Evolutionary conservation across 2,888 invertebrate genomes (phyloP), one percentile per base, ranked within the genome.

Genomic region (Pheosia tremula): DNA sequence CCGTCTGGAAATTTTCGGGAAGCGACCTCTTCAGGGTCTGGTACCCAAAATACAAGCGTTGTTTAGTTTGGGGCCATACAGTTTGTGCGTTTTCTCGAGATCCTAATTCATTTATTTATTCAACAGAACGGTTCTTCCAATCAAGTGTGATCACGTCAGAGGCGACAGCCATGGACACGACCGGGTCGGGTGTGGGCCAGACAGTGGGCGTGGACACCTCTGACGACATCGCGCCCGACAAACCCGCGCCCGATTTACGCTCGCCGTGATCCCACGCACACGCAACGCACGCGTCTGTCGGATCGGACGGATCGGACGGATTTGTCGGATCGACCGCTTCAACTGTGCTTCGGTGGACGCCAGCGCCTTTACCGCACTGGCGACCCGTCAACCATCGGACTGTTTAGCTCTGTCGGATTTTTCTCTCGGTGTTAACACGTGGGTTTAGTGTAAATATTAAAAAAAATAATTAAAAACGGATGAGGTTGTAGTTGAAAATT

Each of bases 51-150:
- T 24, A 24, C 24, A 24, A 24, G 24, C 24, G 24, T 24, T n/a
- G n/a, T n/a, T n/a, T 24, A 24, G 24, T 24, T 24, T 24, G 24
- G 24, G 24, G 24, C 24, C 24, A 24, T 24, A 24, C 24, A 24
- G 2, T 2, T 24, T 0, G 24, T 24, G 24, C 24, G 24, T 24
- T 24, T 24, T 41, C 4, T 0, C 8, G 41, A 41, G 6, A 7
- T 41, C 7, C 4, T 41, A 2, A 6, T 41, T 7, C 41, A 7
- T 8, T 41, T 41, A 71, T 64, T 64, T 67, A 71, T 75, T 77
- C 67, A 56, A 64, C 95, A 93, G 95, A 95, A 84, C 94, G 95
- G 62, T 95, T 95, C 91, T 95, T 95, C 87, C 95, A 95, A 89
- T 94, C 95, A 53, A 94, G 92, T 78, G 94, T 94, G 78, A 93